A percentile compares a stretch with the other conserved stretches of the same genome.
These are phyloP conservation scores for Heliconius cydno DNA, from an alignment of 2,888 invertebrate species.

Conservation along the genomic window DNA sequence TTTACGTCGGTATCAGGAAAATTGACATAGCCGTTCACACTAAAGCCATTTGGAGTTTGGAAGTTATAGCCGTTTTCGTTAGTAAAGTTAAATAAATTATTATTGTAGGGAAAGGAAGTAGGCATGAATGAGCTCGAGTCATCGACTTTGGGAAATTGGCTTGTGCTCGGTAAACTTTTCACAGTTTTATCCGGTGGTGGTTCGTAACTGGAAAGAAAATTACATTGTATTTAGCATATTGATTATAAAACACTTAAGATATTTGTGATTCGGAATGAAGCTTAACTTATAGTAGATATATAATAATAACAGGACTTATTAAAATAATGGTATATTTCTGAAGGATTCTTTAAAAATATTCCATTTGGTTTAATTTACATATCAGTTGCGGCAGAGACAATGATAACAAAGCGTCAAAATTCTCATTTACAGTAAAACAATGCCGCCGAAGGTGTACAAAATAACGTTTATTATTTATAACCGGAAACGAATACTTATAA, in stretches of 20 bases:
- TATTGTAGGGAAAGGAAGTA: slow-evolving; percentile 65
- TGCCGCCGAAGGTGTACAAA: no score
- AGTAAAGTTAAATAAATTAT: slow-evolving; percentile 63
- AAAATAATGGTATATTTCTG: background rate
- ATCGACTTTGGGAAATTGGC: slow-evolving; percentile 67
- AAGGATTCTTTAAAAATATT: background rate
- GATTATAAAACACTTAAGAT: background rate
- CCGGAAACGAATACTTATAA: no score
- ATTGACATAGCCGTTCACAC: slow-evolving; percentile 69
- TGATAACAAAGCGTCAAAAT: no score
- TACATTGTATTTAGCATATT: background rate
- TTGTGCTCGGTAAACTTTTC: slow-evolving; percentile 57
- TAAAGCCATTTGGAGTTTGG: slow-evolving; percentile 69
- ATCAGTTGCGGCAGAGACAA: no score
- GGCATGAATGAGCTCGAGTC: slow-evolving; percentile 58
- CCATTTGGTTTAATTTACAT: background rate
- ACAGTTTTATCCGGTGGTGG: slow-evolving; percentile 72
- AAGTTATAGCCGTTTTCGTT: slow-evolving; percentile 67
- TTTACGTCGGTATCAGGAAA: slow-evolving; percentile 69
- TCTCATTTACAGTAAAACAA: no score
- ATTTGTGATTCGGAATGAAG: background rate
- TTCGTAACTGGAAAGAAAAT: slow-evolving; percentile 63
- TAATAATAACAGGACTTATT: no score
- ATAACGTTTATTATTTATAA: no score
- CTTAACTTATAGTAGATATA: background rate